Evolutionary conservation across 2,888 invertebrate species (phyloP).

Genomic region (Leucophora obtusa): DNA sequence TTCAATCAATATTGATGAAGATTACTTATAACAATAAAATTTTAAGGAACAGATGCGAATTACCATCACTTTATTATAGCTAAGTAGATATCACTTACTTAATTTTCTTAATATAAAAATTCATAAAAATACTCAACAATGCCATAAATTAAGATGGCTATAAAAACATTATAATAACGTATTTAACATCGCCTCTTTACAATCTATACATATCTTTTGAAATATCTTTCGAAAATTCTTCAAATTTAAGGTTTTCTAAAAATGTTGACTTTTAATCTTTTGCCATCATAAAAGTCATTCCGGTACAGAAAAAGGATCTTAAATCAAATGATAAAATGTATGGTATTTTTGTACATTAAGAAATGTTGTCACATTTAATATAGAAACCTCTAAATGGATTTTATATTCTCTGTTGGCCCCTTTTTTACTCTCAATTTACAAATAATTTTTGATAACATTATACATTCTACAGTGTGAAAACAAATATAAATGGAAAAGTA

Average conservation of each 20-base stretch:
- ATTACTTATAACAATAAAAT: too few relatives aligned
- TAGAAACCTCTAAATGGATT: slow-evolving; percentile 22
- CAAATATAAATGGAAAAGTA: neutral
- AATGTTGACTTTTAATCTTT: slow-evolving; percentile 32
- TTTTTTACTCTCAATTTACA: slow-evolving; percentile 30
- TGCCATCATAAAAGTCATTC: neutral
- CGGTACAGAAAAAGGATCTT: neutral
- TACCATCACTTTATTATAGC: too few relatives aligned
- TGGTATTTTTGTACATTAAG: neutral
- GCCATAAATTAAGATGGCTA: neutral
- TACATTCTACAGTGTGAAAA: neutral
- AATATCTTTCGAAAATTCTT: neutral
- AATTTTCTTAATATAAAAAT: too few relatives aligned
- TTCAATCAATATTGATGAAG: too few relatives aligned
- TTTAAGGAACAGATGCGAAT: too few relatives aligned
- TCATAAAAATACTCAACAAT: too few relatives aligned
- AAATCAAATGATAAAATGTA: slow-evolving; percentile 31
- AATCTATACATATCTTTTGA: too few relatives aligned
- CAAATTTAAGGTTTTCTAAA: neutral
- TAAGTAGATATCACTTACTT: too few relatives aligned
- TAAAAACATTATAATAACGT: too few relatives aligned
- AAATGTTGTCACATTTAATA: slow-evolving; percentile 28
- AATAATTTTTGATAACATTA: slow-evolving; percentile 12
- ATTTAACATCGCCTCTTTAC: too few relatives aligned
- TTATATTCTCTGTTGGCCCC: slow-evolving; percentile 32